Evolutionary conservation across 2,888 invertebrate species (phyloP).

Genomic region (Acrocera orbiculus): DNA sequence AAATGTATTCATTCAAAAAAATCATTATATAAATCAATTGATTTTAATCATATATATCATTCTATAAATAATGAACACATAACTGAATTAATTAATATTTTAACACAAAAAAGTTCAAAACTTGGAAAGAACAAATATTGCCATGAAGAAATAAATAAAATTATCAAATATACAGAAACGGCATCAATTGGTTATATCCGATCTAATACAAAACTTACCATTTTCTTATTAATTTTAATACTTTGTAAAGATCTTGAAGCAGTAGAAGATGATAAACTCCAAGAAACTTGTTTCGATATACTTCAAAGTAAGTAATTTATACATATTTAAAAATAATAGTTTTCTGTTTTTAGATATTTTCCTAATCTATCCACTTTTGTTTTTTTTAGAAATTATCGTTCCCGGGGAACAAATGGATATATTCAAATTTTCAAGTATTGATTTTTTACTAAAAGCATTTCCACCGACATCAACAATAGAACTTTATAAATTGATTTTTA

Average conservation of each 20-base stretch:
- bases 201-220: constrained; percentile 16
- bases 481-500: constrained; percentile 22
- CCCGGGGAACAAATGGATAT: constrained; percentile 22
- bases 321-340: not conserved
- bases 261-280: constrained; percentile 12
- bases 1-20: constrained; percentile 13
- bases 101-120: constrained; percentile 1
- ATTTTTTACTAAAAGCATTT: constrained; percentile 17
- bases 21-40: constrained; percentile 13
- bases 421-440: constrained; percentile 18
- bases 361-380: not conserved
- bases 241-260: constrained; percentile 20
- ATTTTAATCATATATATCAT: constrained; percentile 13
- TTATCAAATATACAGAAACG: constrained; percentile 15
- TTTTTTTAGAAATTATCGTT: constrained; percentile 21
- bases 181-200: constrained; percentile 20
- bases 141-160: constrained; percentile 9
- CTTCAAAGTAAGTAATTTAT: constrained; percentile 14
- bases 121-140: constrained; percentile 14
- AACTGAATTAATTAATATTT: constrained; percentile 4
- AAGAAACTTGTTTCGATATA: constrained; percentile 12
- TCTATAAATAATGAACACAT: constrained; percentile 7
- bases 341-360: not conserved
- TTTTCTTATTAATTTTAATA: constrained; percentile 20
- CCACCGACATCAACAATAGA: constrained; percentile 15